Evolutionary conservation across 2,797 vertebrate genomes (phyloP).

Genomic region (Protonibea diacanthus): DNA sequence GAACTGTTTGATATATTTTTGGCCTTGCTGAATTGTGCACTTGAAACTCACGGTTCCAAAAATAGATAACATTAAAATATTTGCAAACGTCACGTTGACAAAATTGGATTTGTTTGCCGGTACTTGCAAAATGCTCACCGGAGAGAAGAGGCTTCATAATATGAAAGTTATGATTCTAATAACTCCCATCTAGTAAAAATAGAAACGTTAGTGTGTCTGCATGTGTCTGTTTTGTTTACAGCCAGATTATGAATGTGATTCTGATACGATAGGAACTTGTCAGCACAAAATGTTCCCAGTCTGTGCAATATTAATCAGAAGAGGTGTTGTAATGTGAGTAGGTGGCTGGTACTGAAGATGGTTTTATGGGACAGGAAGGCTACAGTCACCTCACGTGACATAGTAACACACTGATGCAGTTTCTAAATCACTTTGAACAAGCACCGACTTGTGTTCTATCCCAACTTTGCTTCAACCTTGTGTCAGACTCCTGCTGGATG

Average conservation of each 20-base stretch:
- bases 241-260: constrained; percentile 60
- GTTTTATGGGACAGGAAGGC: constrained; percentile 44
- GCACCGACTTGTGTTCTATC: neutral
- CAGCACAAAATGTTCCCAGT: constrained; percentile 78
- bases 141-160: constrained; percentile 33
- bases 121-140: constrained; percentile 7
- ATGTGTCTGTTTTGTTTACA: constrained; percentile 58
- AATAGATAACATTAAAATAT: constrained; percentile 37
- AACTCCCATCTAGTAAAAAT: constrained; percentile 17
- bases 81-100: constrained; percentile 45
- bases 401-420: constrained; percentile 26
- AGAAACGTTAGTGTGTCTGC: constrained; percentile 32
- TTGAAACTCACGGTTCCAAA: constrained; percentile 44
- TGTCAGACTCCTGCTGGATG: constrained; percentile 4
- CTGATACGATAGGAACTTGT: constrained; percentile 59
- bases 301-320: constrained; percentile 68
- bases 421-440: constrained; percentile 23
- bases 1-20: constrained; percentile 52
- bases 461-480: neutral
- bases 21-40: constrained; percentile 28
- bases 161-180: constrained; percentile 47
- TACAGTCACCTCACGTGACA: constrained; percentile 24
- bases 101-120: constrained; percentile 27
- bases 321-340: constrained; percentile 67
- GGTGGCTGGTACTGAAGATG: constrained; percentile 48